Conservation (phyloP, 2,888 invertebrate species). For the Cheilosia urbana region DNA sequence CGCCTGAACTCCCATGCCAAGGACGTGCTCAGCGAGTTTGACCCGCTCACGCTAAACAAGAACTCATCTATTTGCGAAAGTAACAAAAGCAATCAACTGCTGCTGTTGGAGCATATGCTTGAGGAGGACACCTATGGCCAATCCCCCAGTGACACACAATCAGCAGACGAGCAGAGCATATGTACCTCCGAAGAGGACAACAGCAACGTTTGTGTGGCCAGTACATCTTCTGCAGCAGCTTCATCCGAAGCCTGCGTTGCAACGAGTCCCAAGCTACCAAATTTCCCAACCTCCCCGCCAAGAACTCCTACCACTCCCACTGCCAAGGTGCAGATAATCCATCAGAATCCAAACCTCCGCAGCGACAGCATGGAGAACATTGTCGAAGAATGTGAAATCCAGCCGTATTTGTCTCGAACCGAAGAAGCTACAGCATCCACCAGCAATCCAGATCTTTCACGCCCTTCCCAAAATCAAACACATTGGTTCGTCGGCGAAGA, state of each 20-base stretch:
- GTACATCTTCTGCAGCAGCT: conserved; percentile 56
- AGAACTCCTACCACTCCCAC: conserved; percentile 49
- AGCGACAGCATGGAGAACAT: conserved; percentile 82
- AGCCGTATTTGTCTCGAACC: conserved; percentile 78
- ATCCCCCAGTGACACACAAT: conserved; percentile 82
- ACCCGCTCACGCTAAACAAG: conserved; percentile 85
- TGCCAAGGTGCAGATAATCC: conserved; percentile 79
- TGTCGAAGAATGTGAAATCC: conserved; percentile 77
- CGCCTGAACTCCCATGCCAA: conserved; percentile 71
- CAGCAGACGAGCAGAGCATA: conserved; percentile 84
- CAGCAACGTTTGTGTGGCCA: conserved; percentile 71
- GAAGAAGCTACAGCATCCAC: conserved; percentile 74
- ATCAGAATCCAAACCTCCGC: conserved; percentile 81
- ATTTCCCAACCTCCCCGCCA: conserved; percentile 32
- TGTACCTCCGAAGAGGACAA: conserved; percentile 84
- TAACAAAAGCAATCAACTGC: conserved; percentile 86
- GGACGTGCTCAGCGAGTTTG: conserved; percentile 90
- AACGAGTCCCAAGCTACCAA: conserved; percentile 51
- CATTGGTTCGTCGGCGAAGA: conserved; percentile 81
- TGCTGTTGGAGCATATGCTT: conserved; percentile 88
- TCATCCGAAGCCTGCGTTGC: conserved; percentile 23
- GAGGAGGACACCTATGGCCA: conserved; percentile 89
- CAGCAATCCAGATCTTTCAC: conserved; percentile 77
- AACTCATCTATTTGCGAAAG: conserved; percentile 79
- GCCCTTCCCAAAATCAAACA: conserved; percentile 79